Percentiles rank a stretch among this genome's conserved stretches.
Evolutionary conservation across 1,140 invertebrate genomes (phyloP).

Genomic region (Drosophila insularis): DNA sequence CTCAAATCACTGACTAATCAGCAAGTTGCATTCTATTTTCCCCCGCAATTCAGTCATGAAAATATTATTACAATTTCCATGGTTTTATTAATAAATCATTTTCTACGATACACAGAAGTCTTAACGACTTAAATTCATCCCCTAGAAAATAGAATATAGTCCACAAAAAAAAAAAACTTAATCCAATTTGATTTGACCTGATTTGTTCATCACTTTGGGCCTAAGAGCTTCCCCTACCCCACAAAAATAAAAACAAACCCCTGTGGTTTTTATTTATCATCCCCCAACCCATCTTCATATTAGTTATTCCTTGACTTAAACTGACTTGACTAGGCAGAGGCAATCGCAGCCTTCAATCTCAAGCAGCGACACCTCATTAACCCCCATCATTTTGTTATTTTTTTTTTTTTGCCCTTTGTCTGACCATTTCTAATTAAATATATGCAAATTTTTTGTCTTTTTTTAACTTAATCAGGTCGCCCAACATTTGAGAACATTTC

Average conservation of each 20-base stretch:
- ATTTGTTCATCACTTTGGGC: background rate
- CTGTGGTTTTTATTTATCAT: slow-evolving; percentile 1
- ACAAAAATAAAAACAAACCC: background rate
- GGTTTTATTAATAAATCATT: no score
- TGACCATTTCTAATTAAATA: slow-evolving; percentile 47
- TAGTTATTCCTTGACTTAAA: slow-evolving; percentile 2
- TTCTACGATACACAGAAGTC: background rate
- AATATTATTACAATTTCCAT: no score
- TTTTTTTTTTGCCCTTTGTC: background rate
- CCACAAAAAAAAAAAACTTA: background rate
- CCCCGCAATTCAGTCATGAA: no score
- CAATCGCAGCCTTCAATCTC: slow-evolving; percentile 41
- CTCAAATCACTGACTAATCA: slow-evolving; percentile 11
- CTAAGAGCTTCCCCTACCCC: background rate
- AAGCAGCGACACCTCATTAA: slow-evolving; percentile 7
- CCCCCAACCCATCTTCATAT: slow-evolving; percentile 20
- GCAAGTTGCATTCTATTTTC: background rate
- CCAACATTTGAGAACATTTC: slow-evolving; percentile 29
- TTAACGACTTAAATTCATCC: background rate
- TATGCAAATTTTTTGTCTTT: slow-evolving; percentile 44
- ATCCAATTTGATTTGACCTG: slow-evolving; percentile 1
- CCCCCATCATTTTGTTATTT: background rate
- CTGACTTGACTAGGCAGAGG: slow-evolving; percentile 17
- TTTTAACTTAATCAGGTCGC: background rate
- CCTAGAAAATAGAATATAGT: background rate